A percentile compares a stretch with the other conserved stretches of the same genome.
These are phyloP conservation scores for Epinephelus fuscoguttatus DNA, from an alignment of 2,113 vertebrate species.

Conservation along the genomic window DNA sequence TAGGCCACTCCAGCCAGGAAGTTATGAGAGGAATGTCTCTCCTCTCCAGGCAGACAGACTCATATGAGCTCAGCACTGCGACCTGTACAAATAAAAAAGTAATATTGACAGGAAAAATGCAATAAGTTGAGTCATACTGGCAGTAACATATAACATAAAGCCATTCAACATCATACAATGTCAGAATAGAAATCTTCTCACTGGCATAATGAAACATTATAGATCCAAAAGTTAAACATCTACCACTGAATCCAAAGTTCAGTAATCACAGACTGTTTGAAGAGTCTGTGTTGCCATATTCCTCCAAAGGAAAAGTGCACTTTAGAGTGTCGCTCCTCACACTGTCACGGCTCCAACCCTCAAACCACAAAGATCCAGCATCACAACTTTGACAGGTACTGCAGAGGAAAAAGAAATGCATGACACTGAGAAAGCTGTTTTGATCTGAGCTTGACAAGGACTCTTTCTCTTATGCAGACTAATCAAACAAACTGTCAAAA, in stretches of 20 bases:
- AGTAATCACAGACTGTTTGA: slow-evolving; percentile 36
- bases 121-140: neutral
- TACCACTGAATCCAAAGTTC: slow-evolving; percentile 68
- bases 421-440: neutral
- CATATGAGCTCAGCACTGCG: neutral
- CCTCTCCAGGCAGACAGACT: neutral
- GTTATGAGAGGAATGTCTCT: slow-evolving; percentile 61
- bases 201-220: slow-evolving; percentile 16
- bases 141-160: neutral
- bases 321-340: neutral
- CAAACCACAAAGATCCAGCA: neutral
- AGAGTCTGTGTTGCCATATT: neutral
- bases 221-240: slow-evolving; percentile 64
- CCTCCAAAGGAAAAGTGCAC: neutral
- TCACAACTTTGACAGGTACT: neutral
- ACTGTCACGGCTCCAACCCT: neutral
- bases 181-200: neutral
- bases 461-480: neutral
- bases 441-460: neutral
- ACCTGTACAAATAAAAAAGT: neutral
- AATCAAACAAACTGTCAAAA: slow-evolving; percentile 14
- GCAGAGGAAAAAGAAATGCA: neutral
- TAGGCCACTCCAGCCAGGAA: slow-evolving; percentile 17
- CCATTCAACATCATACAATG: neutral
- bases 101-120: neutral